Conservation (phyloP, 1,140 invertebrate genomes). For the Drosophila subobscura region DNA sequence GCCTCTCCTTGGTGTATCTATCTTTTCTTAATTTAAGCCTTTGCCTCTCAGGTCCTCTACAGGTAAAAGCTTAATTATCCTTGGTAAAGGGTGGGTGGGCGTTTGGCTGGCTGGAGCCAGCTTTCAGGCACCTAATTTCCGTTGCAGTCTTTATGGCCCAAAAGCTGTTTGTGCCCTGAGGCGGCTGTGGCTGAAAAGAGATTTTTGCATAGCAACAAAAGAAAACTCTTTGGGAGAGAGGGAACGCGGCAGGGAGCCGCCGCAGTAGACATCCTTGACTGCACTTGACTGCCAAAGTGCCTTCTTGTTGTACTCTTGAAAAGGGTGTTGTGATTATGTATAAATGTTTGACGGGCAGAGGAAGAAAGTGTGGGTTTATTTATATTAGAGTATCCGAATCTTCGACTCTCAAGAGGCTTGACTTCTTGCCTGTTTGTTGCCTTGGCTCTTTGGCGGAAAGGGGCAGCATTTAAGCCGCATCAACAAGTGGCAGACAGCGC, state of each 20-base stretch:
- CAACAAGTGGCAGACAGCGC: conserved; percentile 62
- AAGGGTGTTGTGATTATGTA: too few species aligned
- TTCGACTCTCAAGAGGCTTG: too few species aligned
- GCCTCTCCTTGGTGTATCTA: too few species aligned
- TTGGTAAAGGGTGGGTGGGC: background rate
- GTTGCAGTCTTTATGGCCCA: conserved; percentile 26
- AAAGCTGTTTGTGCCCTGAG: conserved; percentile 20
- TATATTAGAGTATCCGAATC: too few species aligned
- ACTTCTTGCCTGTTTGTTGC: too few species aligned
- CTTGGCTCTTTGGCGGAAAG: too few species aligned
- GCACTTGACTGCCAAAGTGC: conserved; percentile 70
- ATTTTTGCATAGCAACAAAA: conserved; percentile 33
- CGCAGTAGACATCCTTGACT: conserved; percentile 60
- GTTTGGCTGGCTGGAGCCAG: background rate
- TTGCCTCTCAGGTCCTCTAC: conserved; percentile 26
- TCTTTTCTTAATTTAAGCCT: conserved; percentile 35
- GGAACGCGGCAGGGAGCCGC: background rate
- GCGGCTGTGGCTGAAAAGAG: conserved; percentile 23
- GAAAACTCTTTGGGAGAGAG: background rate
- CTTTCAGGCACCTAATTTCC: conserved; percentile 49
- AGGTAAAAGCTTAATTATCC: conserved; percentile 61
- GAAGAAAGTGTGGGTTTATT: too few species aligned
- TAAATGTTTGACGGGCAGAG: too few species aligned
- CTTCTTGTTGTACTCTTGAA: conserved; percentile 22
- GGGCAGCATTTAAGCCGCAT: conserved; percentile 54